Base-by-base conservation (phyloP, 2,113 vertebrate species). In the Rhineura floridana region DNA sequence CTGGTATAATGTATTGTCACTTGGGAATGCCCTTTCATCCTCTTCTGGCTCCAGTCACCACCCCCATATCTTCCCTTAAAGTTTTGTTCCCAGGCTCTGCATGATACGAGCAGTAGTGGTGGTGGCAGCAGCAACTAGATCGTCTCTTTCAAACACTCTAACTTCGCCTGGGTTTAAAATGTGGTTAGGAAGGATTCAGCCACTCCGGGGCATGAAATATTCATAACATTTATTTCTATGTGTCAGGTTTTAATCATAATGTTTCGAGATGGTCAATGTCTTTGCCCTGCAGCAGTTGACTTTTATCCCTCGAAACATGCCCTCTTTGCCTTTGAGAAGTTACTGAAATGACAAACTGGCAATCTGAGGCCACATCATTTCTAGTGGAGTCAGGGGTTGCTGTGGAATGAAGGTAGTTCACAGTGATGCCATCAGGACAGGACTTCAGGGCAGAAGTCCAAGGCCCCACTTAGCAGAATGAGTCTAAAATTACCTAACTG, bases 121-220 rank as follows among this genome's bases (percentile, higher is more conserved):
- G 17, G 86, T 81, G 90, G 21, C 92, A 91, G 52, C 90, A 89
- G 88, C 6, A 44, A 19, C 81, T 88, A 84, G 90, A 91, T 92
- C 81, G 91, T 89, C 88, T 28, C 65, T 91, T 93, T 93, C 92
- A 86, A 94, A 90, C 89, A 33, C 36, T 15, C 11, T 78, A 85
- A 85, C 84, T 93, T 91, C 91, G 63, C 36, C 84, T 94, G 11
- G 0, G 86, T 92, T 94, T 93, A 90, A 84, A 90, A 90, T 73
- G 70, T 0, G 2, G 88, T 88, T 93, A 92, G 79, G 80, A 89
- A 88, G 82, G 92, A 89, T 95, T 88, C 87, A 81, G 80, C 85
- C 72, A 86, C 48, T 91, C 92, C 89, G 84, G 91, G 91, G 89
- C 90, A 93, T 94, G 93, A 90, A 93, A 92, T 90, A 90, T 84